Evolutionary conservation across 2,797 vertebrate genomes (phyloP).

Genomic region (Helostoma temminkii): DNA sequence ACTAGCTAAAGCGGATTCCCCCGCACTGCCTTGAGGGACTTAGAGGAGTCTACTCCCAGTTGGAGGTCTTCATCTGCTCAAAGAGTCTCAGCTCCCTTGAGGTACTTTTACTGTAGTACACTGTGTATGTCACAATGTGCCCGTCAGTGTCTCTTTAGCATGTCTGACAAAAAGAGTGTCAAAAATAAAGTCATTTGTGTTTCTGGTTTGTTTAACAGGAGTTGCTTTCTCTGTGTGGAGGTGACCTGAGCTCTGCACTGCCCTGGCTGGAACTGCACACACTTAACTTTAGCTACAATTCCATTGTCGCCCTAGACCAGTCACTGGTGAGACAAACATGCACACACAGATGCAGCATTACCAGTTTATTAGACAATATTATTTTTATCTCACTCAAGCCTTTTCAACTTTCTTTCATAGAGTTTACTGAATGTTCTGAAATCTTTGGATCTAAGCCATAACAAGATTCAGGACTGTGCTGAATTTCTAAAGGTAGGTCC

Average conservation of each 20-base stretch:
- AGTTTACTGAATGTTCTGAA: conserved; percentile 92
- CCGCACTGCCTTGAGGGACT: conserved; percentile 92
- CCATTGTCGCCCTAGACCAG: conserved; percentile 89
- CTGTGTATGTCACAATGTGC: not conserved
- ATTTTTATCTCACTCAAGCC: not conserved
- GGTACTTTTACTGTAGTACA: conserved; percentile 74
- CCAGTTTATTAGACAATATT: no score
- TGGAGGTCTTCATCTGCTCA: conserved; percentile 93
- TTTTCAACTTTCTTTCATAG: conserved; percentile 67
- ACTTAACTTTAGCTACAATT: conserved; percentile 96
- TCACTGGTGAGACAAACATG: conserved; percentile 88
- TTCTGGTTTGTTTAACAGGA: conserved; percentile 83
- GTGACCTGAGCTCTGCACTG: conserved; percentile 94
- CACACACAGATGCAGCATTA: not conserved
- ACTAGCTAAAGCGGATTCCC: conserved; percentile 92
- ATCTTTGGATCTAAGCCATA: conserved; percentile 94
- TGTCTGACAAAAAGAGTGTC: not conserved
- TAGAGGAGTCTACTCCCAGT: conserved; percentile 91
- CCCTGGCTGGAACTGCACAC: conserved; percentile 96
- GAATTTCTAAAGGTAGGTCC: conserved; percentile 89
- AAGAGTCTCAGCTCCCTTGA: conserved; percentile 91
- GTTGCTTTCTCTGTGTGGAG: conserved; percentile 94
- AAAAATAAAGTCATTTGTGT: not conserved
- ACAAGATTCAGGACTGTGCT: conserved; percentile 91
- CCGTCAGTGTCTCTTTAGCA: not conserved